Conservation (phyloP, 2,888 invertebrate genomes). For the Aspidapion aeneum region DNA sequence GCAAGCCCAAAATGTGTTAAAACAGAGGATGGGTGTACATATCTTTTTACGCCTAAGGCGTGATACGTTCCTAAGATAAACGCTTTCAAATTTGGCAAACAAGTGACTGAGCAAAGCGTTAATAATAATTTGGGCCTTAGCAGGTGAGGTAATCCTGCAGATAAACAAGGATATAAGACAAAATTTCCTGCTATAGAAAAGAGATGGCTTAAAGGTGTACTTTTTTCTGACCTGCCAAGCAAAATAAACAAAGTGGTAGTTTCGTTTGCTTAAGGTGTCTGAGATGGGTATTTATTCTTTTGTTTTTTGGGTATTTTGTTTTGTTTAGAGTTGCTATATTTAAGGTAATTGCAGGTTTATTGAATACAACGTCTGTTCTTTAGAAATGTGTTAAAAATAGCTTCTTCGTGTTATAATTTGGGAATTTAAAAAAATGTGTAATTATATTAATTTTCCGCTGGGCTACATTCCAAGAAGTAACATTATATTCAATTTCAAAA, state of each 20-base stretch:
- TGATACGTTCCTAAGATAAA: slow-evolving; percentile 10
- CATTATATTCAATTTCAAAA: too few species aligned
- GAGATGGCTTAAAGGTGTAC: slow-evolving; percentile 16
- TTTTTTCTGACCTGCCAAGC: slow-evolving; percentile 3
- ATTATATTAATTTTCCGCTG: too few species aligned
- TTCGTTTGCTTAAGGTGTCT: background rate
- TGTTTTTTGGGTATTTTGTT: background rate
- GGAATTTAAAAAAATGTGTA: too few species aligned
- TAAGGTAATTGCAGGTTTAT: background rate
- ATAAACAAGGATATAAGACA: slow-evolving; percentile 4
- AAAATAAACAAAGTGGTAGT: slow-evolving; percentile 8
- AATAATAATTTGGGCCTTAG: background rate
- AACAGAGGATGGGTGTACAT: slow-evolving; percentile 14
- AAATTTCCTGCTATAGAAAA: slow-evolving; percentile 13
- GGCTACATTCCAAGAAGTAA: too few species aligned
- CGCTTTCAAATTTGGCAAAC: slow-evolving; percentile 1
- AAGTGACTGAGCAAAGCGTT: background rate
- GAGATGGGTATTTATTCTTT: background rate
- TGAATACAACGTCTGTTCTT: background rate
- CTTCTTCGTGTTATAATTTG: too few species aligned
- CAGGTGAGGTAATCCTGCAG: background rate
- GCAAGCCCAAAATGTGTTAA: slow-evolving; percentile 9
- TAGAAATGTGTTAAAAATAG: too few species aligned
- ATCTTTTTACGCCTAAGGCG: slow-evolving; percentile 18
- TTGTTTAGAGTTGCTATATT: background rate